phyloP scores from a whole-genome alignment of 2,888 invertebrate genomes.

The Limenitis camilla region DNA sequence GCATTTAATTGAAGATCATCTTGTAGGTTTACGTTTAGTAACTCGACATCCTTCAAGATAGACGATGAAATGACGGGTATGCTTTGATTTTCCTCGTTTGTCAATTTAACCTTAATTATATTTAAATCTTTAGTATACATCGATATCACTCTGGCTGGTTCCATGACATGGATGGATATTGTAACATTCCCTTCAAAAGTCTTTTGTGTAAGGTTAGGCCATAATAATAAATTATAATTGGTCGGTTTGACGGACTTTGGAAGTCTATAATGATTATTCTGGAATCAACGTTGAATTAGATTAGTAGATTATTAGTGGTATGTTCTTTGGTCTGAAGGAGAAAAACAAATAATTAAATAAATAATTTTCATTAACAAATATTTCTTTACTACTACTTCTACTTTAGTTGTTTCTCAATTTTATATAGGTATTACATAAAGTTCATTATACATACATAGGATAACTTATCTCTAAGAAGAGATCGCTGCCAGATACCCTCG shows the following conservation, averaged over 20 bases:
- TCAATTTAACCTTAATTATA: constrained; percentile 46
- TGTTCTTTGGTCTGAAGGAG: too few relatives aligned
- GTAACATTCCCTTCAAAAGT: constrained; percentile 73
- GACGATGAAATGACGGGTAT: constrained; percentile 27
- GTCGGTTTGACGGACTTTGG: constrained; percentile 75
- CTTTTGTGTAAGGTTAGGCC: constrained; percentile 76
- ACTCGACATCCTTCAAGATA: constrained; percentile 35
- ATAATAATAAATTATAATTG: constrained; percentile 79
- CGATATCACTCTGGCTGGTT: constrained; percentile 61
- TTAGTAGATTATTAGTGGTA: neutral
- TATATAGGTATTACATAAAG: too few relatives aligned
- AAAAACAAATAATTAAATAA: too few relatives aligned
- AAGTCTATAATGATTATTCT: constrained; percentile 53
- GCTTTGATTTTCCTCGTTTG: constrained; percentile 24
- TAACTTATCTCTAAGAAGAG: too few relatives aligned
- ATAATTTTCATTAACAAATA: too few relatives aligned
- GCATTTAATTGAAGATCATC: constrained; percentile 36
- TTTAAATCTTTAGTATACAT: constrained; percentile 77
- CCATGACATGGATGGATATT: constrained; percentile 58
- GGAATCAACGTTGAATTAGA: constrained; percentile 26
- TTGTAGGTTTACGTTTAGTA: constrained; percentile 40
- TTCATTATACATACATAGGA: too few relatives aligned
- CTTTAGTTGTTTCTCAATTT: too few relatives aligned
- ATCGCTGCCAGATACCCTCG: too few relatives aligned
- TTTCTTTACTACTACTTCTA: too few relatives aligned